A percentile compares a stretch with the other conserved stretches of the same genome.
phyloP scores from a whole-genome alignment of 2,113 vertebrate genomes.

The Upupa epops region DNA sequence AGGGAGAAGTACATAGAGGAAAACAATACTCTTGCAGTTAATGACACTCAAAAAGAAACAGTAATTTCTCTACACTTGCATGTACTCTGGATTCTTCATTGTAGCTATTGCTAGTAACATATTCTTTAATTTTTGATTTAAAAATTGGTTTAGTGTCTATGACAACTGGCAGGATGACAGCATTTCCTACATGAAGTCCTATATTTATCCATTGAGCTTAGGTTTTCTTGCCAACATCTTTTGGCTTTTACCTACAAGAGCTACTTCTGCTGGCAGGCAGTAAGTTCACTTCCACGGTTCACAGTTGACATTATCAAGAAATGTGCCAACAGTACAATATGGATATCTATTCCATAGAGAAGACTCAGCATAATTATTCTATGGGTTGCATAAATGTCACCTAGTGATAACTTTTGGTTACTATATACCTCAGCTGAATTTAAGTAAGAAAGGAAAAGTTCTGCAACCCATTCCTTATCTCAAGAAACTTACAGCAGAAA shows the following conservation, averaged over 20 bases:
- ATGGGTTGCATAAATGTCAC: constrained; percentile 48
- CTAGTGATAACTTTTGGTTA: constrained; percentile 15
- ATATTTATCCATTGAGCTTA: constrained; percentile 50
- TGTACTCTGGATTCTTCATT: not conserved
- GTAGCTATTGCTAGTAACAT: not conserved
- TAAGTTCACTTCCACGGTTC: constrained; percentile 49
- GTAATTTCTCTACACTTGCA: constrained; percentile 2
- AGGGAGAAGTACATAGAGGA: not conserved
- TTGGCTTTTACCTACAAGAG: constrained; percentile 48
- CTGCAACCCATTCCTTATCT: not conserved
- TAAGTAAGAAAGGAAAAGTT: not conserved
- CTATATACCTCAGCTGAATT: not conserved
- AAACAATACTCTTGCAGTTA: constrained; percentile 47
- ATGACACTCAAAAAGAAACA: constrained; percentile 6
- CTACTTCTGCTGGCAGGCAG: constrained; percentile 45
- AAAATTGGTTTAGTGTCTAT: not conserved
- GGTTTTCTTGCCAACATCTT: constrained; percentile 50
- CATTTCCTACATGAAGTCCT: constrained; percentile 45
- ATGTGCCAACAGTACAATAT: constrained; percentile 41
- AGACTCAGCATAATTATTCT: constrained; percentile 53
- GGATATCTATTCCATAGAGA: constrained; percentile 32
- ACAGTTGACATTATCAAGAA: constrained; percentile 61
- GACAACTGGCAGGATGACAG: constrained; percentile 44
- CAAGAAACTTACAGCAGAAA: not conserved
- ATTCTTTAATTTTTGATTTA: constrained; percentile 4